Conservation (phyloP, 2,888 invertebrate genomes). For the Cacoxenus indagator region DNA sequence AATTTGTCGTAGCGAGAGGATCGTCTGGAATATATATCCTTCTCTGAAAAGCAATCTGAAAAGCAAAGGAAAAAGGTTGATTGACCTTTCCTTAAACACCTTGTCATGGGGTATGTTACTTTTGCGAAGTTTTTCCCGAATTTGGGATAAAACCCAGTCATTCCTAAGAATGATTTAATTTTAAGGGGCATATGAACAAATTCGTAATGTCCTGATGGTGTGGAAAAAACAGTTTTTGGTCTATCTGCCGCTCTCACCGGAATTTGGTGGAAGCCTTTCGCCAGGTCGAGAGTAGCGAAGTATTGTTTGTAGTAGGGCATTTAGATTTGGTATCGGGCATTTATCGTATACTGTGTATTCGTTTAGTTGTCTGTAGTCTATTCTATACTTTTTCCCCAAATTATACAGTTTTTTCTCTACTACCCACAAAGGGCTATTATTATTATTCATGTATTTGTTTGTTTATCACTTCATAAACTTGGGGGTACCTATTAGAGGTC, state of each 20-base stretch:
- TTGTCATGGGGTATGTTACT: slow-evolving; percentile 15
- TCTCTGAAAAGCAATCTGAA: too few relatives aligned
- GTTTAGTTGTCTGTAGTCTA: slow-evolving; percentile 8
- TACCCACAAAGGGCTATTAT: slow-evolving; percentile 10
- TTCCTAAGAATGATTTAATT: slow-evolving; percentile 16
- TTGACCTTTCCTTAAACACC: not conserved
- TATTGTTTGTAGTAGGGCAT: not conserved
- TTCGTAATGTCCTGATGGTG: slow-evolving; percentile 26
- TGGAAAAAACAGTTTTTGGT: slow-evolving; percentile 26
- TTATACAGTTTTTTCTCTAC: not conserved
- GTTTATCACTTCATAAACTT: not conserved
- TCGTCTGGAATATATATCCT: too few relatives aligned
- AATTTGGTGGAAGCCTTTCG: slow-evolving; percentile 17
- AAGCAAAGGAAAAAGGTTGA: too few relatives aligned
- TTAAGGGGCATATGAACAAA: slow-evolving; percentile 32
- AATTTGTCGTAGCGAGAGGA: too few relatives aligned
- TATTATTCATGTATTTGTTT: not conserved
- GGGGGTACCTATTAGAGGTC: not conserved
- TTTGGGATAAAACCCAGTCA: slow-evolving; percentile 18
- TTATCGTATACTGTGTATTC: not conserved
- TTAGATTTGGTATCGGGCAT: slow-evolving; percentile 13
- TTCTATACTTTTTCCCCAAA: not conserved
- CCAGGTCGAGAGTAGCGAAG: slow-evolving; percentile 18
- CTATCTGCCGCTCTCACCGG: slow-evolving; percentile 2
- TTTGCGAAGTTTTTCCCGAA: not conserved